These are phyloP conservation scores for Spermophilus dauricus DNA, from an alignment of 2,113 vertebrate genomes.

Conservation along the genomic window DNA sequence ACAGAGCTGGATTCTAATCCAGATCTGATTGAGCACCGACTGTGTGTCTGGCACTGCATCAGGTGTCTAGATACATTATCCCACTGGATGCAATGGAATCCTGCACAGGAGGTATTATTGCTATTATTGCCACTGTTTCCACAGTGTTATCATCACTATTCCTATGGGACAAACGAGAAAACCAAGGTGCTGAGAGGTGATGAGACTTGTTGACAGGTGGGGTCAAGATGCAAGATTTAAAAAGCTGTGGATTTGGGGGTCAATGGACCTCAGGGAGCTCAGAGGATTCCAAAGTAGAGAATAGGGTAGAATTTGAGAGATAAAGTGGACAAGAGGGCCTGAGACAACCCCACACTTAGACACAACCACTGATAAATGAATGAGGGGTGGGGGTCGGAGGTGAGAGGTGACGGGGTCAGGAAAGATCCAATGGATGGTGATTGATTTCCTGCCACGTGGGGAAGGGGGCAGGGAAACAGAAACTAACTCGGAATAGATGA, in stretches of 20 bases:
- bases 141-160: not conserved
- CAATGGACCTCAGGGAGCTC: not conserved
- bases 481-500: not conserved
- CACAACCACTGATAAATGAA: not conserved
- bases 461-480: not conserved
- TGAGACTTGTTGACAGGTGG: not conserved
- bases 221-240: not conserved
- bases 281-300: not conserved
- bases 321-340: not conserved
- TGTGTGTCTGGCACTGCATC: not conserved
- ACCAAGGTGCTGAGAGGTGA: not conserved
- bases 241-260: not conserved
- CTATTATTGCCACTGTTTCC: not conserved
- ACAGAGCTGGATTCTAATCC: not conserved
- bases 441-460: not conserved
- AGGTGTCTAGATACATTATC: not conserved
- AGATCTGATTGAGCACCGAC: not conserved
- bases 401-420: fast-evolving
- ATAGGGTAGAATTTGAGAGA: not conserved
- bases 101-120: not conserved
- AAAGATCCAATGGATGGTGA: not conserved
- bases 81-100: not conserved
- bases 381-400: no score
- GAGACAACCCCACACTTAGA: not conserved
- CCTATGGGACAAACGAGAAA: not conserved